phyloP scores from a whole-genome alignment of 2,888 invertebrate species.

The Marronus borbonicus region DNA sequence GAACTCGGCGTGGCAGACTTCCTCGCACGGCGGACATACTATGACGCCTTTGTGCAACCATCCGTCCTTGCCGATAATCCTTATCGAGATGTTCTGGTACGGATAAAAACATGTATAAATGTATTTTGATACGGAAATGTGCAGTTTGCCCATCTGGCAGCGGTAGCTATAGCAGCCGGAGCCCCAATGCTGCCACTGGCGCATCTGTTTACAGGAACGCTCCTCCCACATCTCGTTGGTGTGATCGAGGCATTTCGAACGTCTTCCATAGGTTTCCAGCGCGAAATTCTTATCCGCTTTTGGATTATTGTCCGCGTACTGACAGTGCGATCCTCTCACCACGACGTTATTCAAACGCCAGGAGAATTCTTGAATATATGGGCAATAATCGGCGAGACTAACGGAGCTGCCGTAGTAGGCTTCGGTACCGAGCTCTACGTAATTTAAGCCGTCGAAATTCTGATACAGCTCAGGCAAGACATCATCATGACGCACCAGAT shows the following conservation, averaged over 20 bases:
- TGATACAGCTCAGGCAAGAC: conserved; percentile 86
- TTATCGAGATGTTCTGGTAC: conserved; percentile 84
- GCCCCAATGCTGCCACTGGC: conserved; percentile 98
- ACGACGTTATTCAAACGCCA: conserved; percentile 92
- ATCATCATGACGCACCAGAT: conserved; percentile 83
- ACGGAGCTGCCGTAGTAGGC: conserved; percentile 95
- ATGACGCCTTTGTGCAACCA: conserved; percentile 96
- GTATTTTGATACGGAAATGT: conserved; percentile 88
- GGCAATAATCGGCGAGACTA: conserved; percentile 95
- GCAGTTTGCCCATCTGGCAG: conserved; percentile 83
- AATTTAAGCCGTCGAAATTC: conserved; percentile 90
- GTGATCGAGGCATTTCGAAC: conserved; percentile 94
- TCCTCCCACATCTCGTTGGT: conserved; percentile 94
- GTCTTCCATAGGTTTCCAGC: conserved; percentile 89
- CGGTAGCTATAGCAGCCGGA: conserved; percentile 95
- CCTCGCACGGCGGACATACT: conserved; percentile 92
- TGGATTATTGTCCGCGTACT: conserved; percentile 92
- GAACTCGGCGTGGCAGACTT: conserved; percentile 79
- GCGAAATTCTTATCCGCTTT: conserved; percentile 93
- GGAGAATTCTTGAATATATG: conserved; percentile 98
- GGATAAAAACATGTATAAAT: conserved; percentile 91
- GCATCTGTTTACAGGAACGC: conserved; percentile 87
- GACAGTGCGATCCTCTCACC: conserved; percentile 95
- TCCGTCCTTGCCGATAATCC: conserved; percentile 82
- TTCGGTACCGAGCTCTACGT: conserved; percentile 80